A percentile compares a stretch with the other conserved stretches of the same genome.
phyloP scores from a whole-genome alignment of 2,797 vertebrate genomes.

The Okamejei kenojei region DNA sequence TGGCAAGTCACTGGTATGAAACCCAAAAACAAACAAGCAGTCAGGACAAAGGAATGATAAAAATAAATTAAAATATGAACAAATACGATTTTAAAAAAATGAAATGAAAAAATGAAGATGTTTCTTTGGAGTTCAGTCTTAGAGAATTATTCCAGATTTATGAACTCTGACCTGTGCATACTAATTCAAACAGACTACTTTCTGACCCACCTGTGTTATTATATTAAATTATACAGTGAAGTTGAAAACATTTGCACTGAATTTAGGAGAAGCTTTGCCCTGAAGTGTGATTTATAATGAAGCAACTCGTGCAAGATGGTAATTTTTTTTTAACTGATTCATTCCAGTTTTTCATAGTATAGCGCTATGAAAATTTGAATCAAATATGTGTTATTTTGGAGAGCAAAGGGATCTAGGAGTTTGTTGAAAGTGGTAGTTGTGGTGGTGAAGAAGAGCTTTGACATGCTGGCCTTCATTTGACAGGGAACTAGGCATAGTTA shows the following conservation, averaged over 20 bases:
- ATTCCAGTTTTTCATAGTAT: background rate
- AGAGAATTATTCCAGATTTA: background rate
- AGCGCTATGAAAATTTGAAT: background rate
- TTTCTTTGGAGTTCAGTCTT: background rate
- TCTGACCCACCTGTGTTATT: too few relatives aligned
- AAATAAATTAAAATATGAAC: background rate
- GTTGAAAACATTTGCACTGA: too few relatives aligned
- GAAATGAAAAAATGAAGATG: background rate
- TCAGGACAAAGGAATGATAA: background rate
- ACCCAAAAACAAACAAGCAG: background rate
- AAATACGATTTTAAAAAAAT: background rate
- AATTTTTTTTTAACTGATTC: background rate
- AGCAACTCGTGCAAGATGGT: too few relatives aligned
- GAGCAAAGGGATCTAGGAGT: too few relatives aligned
- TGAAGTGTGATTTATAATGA: too few relatives aligned
- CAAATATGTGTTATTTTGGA: too few relatives aligned
- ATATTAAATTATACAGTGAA: too few relatives aligned
- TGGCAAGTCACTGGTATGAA: background rate
- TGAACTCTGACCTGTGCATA: background rate
- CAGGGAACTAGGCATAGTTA: too few relatives aligned
- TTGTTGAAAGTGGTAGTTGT: too few relatives aligned
- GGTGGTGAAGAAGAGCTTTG: too few relatives aligned
- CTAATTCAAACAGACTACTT: background rate
- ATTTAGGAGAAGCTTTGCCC: too few relatives aligned
- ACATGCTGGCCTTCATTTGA: too few relatives aligned